These are phyloP conservation scores for Plodia interpunctella DNA, from an alignment of 1,140 invertebrate species.

Conservation along the genomic window DNA sequence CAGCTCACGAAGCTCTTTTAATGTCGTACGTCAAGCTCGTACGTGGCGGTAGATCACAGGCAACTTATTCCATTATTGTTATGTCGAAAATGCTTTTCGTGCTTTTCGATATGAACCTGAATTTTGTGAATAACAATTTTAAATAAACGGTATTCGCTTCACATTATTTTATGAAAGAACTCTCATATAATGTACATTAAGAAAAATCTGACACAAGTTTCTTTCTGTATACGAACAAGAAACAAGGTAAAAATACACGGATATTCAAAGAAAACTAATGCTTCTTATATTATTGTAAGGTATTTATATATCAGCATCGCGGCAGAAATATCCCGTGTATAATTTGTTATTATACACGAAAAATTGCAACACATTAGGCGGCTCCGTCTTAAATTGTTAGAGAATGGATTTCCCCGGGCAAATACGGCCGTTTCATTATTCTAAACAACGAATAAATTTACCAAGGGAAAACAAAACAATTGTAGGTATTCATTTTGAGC, in stretches of 20 bases:
- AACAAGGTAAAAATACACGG: too few relatives aligned
- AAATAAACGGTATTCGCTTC: too few relatives aligned
- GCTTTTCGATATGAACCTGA: background rate
- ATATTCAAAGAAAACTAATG: too few relatives aligned
- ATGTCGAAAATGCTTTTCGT: background rate
- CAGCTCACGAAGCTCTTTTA: constrained; percentile 71
- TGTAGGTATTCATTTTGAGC: constrained; percentile 70
- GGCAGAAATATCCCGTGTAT: constrained; percentile 15
- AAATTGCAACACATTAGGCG: constrained; percentile 62
- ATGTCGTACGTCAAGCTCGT: constrained; percentile 34
- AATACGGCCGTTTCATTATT: constrained; percentile 70
- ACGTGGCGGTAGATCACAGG: background rate
- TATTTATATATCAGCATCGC: constrained; percentile 2
- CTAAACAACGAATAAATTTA: constrained; percentile 71
- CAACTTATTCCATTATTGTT: background rate
- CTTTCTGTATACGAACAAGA: too few relatives aligned
- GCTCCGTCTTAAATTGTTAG: constrained; percentile 61
- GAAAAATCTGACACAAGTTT: too few relatives aligned
- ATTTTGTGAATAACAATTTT: too few relatives aligned
- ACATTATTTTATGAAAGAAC: too few relatives aligned
- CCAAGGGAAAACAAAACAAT: constrained; percentile 71
- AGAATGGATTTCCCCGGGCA: constrained; percentile 65
- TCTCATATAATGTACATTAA: too few relatives aligned
- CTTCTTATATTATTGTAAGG: too few relatives aligned
- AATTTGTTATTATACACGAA: constrained; percentile 58